Evolutionary conservation across 2,113 vertebrate genomes (phyloP).

Genomic region (Phocoena phocoena): DNA sequence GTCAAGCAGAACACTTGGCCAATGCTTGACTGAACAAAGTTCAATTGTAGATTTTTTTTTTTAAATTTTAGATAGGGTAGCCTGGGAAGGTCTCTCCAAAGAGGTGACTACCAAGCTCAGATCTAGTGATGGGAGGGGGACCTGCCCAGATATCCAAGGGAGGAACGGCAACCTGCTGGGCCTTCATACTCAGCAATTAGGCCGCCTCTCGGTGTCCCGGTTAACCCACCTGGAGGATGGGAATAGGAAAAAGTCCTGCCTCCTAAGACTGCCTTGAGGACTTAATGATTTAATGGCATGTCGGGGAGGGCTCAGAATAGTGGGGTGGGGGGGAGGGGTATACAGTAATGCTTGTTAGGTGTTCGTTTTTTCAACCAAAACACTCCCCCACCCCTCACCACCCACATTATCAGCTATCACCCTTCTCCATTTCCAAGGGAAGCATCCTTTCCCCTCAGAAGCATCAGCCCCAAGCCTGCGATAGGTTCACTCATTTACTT

Average conservation of each 20-base stretch:
- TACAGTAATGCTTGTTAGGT: not conserved
- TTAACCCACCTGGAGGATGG: not conserved
- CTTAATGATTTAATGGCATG: not conserved
- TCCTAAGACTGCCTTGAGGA: not conserved
- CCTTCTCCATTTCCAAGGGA: not conserved
- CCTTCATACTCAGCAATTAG: not conserved
- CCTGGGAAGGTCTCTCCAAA: not conserved
- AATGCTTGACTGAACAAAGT: not conserved
- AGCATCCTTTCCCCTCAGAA: not conserved
- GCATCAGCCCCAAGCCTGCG: not conserved
- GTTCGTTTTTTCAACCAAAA: not conserved
- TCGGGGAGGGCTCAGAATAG: not conserved
- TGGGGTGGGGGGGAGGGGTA: too few species aligned
- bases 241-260: not conserved
- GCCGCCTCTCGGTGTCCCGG: not conserved
- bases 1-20: not conserved
- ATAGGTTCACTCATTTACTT: not conserved
- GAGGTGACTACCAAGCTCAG: not conserved
- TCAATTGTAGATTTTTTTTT: not conserved
- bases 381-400: not conserved
- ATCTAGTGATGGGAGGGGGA: not conserved
- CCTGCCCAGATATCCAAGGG: not conserved
- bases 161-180: not conserved
- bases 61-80: not conserved
- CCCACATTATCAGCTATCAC: not conserved